Evolutionary conservation across 1,140 invertebrate genomes (phyloP), one percentile per base, ranked within the genome.

Genomic region (Panagrolaimus sp.): DNA sequence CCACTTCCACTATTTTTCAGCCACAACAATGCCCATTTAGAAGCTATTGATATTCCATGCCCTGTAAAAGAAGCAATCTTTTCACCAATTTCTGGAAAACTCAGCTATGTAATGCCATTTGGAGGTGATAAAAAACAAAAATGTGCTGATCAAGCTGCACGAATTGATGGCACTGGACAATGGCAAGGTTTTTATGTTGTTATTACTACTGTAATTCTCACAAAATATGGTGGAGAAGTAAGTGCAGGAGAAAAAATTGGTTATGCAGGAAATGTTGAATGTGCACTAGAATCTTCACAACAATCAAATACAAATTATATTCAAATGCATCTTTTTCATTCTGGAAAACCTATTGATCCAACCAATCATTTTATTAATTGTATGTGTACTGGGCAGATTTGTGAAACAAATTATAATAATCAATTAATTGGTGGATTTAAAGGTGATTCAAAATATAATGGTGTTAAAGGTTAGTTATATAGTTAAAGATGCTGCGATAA

Each of bases 351-450:
- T 4, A 70, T 82, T 47, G 81, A 82, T 65, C 75, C 77, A 14
- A 81, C 82, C 7, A 61, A 78, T 64, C 80, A 83, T 70, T 71
- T 82, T 42, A 74, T 75, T 51, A 74, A 83, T 66, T 82, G 80
- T 65, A 82, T 83, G 77, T 82, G 80, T 57, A 83, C 80, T 13
- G 82, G 82, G 13, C 81, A 83, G 65, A 82, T 82, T 23, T 82
- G 80, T 61, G 81, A 83, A 65, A 80, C 81, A 4, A 82, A 82
- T 63, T 65, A 53, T 38, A 68, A 67, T n/a, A 82, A 82, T 57
- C 44, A 48, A 2, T 65, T 83, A 11, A 66, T 81, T 8, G 79
- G 79, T 16, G 67, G 65, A 13, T 63, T 27, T 27, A 63, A 63
- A 27, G 62, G 27, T 16, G 62, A 63, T 27, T 8, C 5, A 9